phyloP scores from a whole-genome alignment of 2,888 invertebrate species.

The Parochlus steinenii region DNA sequence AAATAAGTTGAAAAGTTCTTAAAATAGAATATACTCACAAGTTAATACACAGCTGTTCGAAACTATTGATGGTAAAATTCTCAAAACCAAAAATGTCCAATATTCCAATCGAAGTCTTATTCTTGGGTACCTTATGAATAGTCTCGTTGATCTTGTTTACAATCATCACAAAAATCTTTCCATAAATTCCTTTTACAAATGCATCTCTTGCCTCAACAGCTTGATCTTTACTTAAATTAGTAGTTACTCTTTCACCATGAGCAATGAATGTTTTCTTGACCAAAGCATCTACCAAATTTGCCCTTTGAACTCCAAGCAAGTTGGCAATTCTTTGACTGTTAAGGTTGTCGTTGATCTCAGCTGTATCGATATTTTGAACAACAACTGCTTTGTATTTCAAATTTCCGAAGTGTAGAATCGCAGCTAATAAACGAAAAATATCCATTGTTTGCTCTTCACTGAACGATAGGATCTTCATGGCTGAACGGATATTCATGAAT shows the following conservation, averaged over 20 bases:
- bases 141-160: slow-evolving; percentile 80
- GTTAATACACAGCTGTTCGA: slow-evolving; percentile 61
- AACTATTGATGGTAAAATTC: slow-evolving; percentile 81
- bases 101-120: slow-evolving; percentile 67
- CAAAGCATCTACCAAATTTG: slow-evolving; percentile 58
- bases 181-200: slow-evolving; percentile 85
- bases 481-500: slow-evolving; percentile 74
- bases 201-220: slow-evolving; percentile 80
- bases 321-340: slow-evolving; percentile 53
- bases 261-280: slow-evolving; percentile 74
- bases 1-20: not conserved
- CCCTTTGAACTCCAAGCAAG: slow-evolving; percentile 52
- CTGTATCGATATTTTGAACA: slow-evolving; percentile 71
- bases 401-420: slow-evolving; percentile 84
- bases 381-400: slow-evolving; percentile 61
- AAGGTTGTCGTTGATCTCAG: slow-evolving; percentile 57
- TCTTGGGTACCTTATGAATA: slow-evolving; percentile 46
- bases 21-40: not conserved
- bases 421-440: slow-evolving; percentile 68
- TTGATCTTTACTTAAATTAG: slow-evolving; percentile 54
- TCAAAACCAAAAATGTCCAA: slow-evolving; percentile 96
- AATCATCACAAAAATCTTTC: slow-evolving; percentile 75
- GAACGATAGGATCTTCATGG: slow-evolving; percentile 86
- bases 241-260: slow-evolving; percentile 65
- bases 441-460: slow-evolving; percentile 68